Conservation (phyloP, 2,113 vertebrate genomes). For the Macrotus californicus region DNA sequence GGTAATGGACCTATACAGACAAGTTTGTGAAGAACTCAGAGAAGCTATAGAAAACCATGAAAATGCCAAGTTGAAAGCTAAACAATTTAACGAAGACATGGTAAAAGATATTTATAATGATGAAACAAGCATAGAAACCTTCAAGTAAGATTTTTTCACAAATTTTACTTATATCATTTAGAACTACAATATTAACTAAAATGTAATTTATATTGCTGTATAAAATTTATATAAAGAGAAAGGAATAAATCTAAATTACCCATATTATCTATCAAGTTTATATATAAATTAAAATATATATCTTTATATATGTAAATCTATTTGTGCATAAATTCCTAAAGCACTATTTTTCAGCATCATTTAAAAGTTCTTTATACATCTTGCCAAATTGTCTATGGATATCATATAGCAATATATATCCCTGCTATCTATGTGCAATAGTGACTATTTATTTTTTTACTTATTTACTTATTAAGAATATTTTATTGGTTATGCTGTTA, state of each 20-base stretch:
- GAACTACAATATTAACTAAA: background rate
- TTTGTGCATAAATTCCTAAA: background rate
- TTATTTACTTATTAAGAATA: background rate
- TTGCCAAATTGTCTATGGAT: background rate
- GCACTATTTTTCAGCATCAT: background rate
- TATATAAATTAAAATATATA: background rate
- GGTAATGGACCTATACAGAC: background rate
- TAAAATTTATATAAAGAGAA: background rate
- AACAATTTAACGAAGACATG: background rate
- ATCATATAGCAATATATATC: background rate
- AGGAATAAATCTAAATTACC: background rate
- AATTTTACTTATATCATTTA: background rate
- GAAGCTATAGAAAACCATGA: background rate
- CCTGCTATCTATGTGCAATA: background rate
- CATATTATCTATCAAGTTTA: background rate
- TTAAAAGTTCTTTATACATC: background rate
- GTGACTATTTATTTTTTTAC: background rate
- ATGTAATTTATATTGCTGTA: background rate
- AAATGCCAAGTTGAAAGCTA: background rate
- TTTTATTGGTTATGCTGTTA: too few relatives aligned
- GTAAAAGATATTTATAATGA: background rate
- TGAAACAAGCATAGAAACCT: background rate
- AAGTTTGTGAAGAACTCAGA: background rate
- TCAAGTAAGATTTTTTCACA: constrained; percentile 48
- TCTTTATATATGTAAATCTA: background rate